phyloP scores from a whole-genome alignment of 2,797 vertebrate species.

The Acropternis orthonyx region DNA sequence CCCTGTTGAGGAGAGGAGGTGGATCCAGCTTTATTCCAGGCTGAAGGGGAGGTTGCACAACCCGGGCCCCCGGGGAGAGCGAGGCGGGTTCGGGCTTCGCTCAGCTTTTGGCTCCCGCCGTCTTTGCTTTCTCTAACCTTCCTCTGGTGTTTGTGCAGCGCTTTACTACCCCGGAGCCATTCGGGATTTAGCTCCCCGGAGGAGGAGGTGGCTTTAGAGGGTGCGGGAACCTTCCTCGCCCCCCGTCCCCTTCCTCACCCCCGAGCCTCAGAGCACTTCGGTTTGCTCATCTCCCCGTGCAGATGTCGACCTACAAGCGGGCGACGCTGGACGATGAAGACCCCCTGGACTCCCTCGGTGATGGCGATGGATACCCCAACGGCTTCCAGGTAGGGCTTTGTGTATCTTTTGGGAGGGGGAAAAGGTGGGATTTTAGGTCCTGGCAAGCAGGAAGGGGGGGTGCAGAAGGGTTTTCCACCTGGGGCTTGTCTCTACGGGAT shows the following conservation, averaged over 20 bases:
- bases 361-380: conserved; percentile 84
- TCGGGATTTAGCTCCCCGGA: background rate
- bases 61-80: background rate
- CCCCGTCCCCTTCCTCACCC: background rate
- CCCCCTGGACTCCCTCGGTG: conserved; percentile 85
- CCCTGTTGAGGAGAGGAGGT: background rate
- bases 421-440: background rate
- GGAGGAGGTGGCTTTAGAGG: background rate
- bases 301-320: conserved; percentile 96
- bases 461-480: background rate
- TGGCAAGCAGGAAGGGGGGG: background rate
- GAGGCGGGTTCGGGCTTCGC: conserved; percentile 30
- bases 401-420: background rate
- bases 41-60: conserved; percentile 44
- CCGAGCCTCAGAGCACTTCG: conserved; percentile 72
- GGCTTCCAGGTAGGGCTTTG: conserved; percentile 83
- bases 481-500: background rate
- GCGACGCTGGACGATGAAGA: conserved; percentile 94
- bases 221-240: background rate
- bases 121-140: conserved; percentile 14
- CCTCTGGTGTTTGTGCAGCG: background rate
- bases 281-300: conserved; percentile 79
- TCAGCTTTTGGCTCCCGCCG: background rate
- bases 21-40: background rate
- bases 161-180: background rate